Evolutionary conservation across 1,140 invertebrate species (phyloP).

Genomic region (Bombus breviceps): DNA sequence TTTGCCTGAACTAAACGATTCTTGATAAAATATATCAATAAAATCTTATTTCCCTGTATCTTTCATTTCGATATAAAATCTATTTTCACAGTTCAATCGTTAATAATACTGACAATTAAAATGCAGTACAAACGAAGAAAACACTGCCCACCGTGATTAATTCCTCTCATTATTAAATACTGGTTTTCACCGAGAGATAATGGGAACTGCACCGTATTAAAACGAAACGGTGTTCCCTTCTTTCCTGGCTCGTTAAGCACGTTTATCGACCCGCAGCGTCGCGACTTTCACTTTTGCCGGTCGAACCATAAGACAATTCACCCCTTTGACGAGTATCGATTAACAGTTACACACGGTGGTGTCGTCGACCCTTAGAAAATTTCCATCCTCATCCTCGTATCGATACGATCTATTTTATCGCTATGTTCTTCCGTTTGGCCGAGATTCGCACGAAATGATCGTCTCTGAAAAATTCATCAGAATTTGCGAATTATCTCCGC

Average conservation of each 20-base stretch:
- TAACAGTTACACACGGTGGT: slow-evolving; percentile 2
- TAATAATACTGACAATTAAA: neutral
- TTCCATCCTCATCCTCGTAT: neutral
- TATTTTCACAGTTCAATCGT: neutral
- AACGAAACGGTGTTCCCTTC: slow-evolving; percentile 7
- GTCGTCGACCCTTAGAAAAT: slow-evolving; percentile 38
- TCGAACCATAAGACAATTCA: slow-evolving; percentile 44
- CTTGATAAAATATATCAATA: too few relatives aligned
- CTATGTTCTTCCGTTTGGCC: neutral
- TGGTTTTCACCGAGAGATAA: neutral
- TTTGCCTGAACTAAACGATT: too few relatives aligned
- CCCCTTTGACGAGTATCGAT: slow-evolving; percentile 50
- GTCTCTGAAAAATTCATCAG: neutral
- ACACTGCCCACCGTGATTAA: neutral
- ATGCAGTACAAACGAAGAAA: neutral
- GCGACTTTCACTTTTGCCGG: slow-evolving; percentile 46
- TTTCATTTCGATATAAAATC: neutral
- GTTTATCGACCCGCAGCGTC: slow-evolving; percentile 28
- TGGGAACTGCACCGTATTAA: neutral
- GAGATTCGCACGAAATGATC: neutral
- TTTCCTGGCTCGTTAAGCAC: slow-evolving; percentile 10
- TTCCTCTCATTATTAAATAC: neutral
- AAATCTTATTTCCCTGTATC: too few relatives aligned
- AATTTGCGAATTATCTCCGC: slow-evolving; percentile 15
- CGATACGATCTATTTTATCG: neutral